phyloP scores from a whole-genome alignment of 2,888 invertebrate species.

The Euplagia quadripunctaria region DNA sequence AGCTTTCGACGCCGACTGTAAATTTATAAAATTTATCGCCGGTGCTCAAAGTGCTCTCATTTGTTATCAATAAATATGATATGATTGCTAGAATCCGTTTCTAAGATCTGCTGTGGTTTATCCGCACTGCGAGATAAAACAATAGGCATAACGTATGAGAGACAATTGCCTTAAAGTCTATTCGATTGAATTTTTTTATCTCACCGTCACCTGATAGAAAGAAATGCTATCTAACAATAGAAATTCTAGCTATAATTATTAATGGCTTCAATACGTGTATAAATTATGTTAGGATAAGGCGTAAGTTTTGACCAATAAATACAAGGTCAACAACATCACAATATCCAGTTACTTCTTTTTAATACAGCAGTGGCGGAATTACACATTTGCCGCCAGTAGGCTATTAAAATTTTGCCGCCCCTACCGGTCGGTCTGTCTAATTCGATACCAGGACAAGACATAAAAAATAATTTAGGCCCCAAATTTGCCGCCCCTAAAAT shows the following conservation, averaged over 20 bases:
- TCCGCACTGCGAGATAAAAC: neutral
- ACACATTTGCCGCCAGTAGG: no score
- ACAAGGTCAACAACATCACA: neutral
- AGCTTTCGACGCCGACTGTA: neutral
- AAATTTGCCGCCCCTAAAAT: no score
- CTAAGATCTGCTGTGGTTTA: neutral
- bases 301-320: neutral
- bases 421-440: no score
- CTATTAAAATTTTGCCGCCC: no score
- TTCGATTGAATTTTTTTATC: neutral
- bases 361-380: no score
- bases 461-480: no score
- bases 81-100: neutral
- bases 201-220: neutral
- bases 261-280: neutral
- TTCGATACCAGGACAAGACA: no score
- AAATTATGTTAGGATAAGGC: neutral
- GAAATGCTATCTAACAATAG: neutral
- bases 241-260: neutral
- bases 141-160: neutral
- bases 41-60: neutral
- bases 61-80: neutral
- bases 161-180: neutral
- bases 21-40: neutral
- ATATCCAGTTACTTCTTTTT: neutral